phyloP scores from a whole-genome alignment of 1,140 invertebrate species.

The Ceratitis capitata region DNA sequence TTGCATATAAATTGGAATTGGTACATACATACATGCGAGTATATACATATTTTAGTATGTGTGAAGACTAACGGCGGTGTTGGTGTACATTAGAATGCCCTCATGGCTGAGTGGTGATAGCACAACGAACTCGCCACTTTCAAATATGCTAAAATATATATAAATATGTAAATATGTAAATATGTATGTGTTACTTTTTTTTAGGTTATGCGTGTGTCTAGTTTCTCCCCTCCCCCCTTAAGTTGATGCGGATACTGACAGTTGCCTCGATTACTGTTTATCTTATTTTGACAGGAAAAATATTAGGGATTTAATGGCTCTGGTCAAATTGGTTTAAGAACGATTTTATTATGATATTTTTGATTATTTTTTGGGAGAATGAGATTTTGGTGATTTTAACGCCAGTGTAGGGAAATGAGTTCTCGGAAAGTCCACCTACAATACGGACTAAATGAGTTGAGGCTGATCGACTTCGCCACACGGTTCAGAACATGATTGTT shows the following conservation, averaged over 20 bases:
- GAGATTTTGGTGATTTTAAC: no score
- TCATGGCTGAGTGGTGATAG: neutral
- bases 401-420: no score
- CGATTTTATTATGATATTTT: neutral
- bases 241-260: neutral
- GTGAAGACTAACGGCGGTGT: neutral
- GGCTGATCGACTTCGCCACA: no score
- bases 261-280: neutral
- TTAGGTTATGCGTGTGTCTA: neutral
- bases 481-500: no score
- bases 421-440: no score
- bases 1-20: slow-evolving; percentile 11
- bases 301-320: neutral
- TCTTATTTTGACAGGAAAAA: neutral
- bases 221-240: neutral
- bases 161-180: no score
- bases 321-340: neutral
- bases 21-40: neutral
- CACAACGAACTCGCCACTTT: neutral
- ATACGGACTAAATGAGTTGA: no score
- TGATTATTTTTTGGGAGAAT: no score
- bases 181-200: neutral
- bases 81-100: neutral
- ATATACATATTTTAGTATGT: neutral
- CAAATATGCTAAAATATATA: neutral